A percentile compares a stretch with the other conserved stretches of the same genome.
These are phyloP conservation scores for Lonchura striata DNA, from an alignment of 2,113 vertebrate genomes.

Conservation along the genomic window DNA sequence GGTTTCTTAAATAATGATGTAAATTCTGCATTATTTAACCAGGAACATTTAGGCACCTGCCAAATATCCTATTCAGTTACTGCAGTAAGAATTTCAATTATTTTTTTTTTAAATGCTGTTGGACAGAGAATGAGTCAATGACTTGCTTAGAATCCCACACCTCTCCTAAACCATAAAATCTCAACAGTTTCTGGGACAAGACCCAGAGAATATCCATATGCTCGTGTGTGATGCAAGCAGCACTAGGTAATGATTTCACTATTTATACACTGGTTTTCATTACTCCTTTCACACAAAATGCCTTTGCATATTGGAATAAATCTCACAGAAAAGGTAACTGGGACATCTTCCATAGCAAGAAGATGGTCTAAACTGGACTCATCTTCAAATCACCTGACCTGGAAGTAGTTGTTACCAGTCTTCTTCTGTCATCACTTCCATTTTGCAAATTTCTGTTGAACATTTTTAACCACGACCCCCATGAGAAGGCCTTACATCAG, in stretches of 20 bases:
- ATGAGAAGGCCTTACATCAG: neutral
- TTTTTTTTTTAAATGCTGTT: neutral
- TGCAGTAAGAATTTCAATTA: neutral
- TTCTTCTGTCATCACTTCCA: neutral
- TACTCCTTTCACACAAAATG: neutral
- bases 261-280: neutral
- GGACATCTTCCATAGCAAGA: neutral
- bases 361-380: neutral
- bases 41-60: neutral
- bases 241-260: neutral
- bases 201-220: neutral
- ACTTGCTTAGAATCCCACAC: neutral
- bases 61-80: neutral
- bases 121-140: neutral
- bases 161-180: neutral
- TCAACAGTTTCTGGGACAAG: constrained; percentile 14
- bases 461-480: neutral
- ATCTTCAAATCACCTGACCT: neutral
- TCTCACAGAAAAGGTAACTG: neutral
- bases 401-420: neutral
- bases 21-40: neutral
- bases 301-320: neutral
- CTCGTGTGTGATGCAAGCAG: neutral
- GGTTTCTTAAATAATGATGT: neutral
- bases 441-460: neutral